Base-by-base conservation (phyloP, 2,888 invertebrate genomes). In the Acronicta psi region DNA sequence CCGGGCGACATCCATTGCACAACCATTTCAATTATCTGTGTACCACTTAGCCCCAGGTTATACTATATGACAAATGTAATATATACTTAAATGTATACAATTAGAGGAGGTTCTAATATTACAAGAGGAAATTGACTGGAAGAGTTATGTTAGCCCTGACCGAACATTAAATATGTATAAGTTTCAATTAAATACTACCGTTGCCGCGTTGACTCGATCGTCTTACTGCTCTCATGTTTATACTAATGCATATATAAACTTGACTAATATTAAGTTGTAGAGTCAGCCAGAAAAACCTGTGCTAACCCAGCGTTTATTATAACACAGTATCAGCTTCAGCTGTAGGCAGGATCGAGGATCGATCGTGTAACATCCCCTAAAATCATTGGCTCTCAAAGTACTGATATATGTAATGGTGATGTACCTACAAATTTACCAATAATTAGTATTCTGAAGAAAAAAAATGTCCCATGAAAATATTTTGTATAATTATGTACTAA, bases 1-100 rank as follows among this genome's bases (percentile, higher is more conserved):
- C 45, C n/a, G 31, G 3, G 1, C 45, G 18, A 18, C 40, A 23
- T 44, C 47, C 11, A 38, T 42, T 41, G 23, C 43, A 23, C 61
- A 36, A 64, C 52, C 42, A 57, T 67, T 70, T 67, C 58, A 70
- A 67, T 70, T 37, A 70, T 6, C 18, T 11, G 8, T 16, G 16
- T 42, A 36, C 13, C 34, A 45, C 14, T 37, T 31, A 43, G 69
- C 63, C 69, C 17, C 63, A 25, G 64, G 69, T 43, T 9, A 52
- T 38, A n/a, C n/a, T 36, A 9, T 31, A 6, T n/a, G 43, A 61
- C 52, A 37, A 17, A 53, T 49, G 34, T 41, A 40, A 40, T 61
- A 36, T 55, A 36, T 29, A 50, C n/a, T n/a, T n/a, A 50, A 55
- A 42, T 16, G 29, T 11, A 29, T 29, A 37, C 16, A 46, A 31